phyloP scores from a whole-genome alignment of 1,140 invertebrate genomes.

The Drosophila repleta region DNA sequence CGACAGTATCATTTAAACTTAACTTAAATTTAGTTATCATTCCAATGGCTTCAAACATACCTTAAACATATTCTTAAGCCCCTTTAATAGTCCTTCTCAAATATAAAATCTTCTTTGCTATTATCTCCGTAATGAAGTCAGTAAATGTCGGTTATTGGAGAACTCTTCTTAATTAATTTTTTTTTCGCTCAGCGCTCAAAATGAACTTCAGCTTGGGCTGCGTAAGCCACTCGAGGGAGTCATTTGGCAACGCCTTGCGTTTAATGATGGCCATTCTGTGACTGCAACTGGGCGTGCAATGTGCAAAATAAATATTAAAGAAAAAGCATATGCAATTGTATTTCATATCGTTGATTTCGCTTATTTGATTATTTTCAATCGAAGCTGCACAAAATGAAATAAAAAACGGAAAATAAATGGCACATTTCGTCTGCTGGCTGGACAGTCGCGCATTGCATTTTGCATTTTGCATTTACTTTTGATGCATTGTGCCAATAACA shows the following conservation, averaged over 20 bases:
- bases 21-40: no score
- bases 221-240: not conserved
- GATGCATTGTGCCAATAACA: conserved; percentile 72
- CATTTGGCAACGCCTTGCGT: not conserved
- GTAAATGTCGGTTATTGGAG: conserved; percentile 1
- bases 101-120: not conserved
- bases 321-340: conserved; percentile 9
- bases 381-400: not conserved
- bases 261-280: conserved; percentile 42
- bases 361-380: conserved; percentile 41
- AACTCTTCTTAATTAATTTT: conserved; percentile 3
- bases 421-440: not conserved
- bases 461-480: conserved; percentile 39
- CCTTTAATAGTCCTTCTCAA: not conserved
- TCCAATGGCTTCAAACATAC: no score
- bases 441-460: conserved; percentile 4
- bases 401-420: not conserved
- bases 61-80: not conserved
- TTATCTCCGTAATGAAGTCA: not conserved
- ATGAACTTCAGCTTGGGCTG: conserved; percentile 22
- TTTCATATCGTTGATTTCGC: conserved; percentile 38
- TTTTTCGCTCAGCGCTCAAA: conserved; percentile 14
- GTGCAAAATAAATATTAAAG: not conserved
- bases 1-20: no score
- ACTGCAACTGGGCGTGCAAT: conserved; percentile 10